Conservation (phyloP, 2,797 vertebrate species). For the Prionace glauca region DNA sequence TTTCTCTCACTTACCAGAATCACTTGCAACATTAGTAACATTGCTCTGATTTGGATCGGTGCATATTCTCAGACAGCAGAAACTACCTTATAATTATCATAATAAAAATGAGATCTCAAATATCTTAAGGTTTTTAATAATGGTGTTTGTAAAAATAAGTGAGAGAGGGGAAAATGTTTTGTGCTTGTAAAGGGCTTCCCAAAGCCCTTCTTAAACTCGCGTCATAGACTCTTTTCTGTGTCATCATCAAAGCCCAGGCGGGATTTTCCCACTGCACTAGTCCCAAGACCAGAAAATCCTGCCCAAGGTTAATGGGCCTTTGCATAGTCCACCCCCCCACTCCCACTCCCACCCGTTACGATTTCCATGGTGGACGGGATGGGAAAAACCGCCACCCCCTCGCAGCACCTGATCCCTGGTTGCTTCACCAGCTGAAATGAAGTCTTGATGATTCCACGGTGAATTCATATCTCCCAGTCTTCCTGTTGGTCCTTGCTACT, state of each 20-base stretch:
- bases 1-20: too few species aligned
- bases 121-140: neutral
- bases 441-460: neutral
- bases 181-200: neutral
- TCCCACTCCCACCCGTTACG: too few species aligned
- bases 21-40: neutral
- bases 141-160: neutral
- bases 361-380: too few species aligned
- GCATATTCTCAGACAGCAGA: neutral
- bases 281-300: too few species aligned
- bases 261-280: too few species aligned
- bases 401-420: neutral
- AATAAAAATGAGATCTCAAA: neutral
- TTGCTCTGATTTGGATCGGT: neutral
- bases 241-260: neutral
- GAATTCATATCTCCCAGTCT: neutral
- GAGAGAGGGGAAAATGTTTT: neutral
- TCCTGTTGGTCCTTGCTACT: neutral
- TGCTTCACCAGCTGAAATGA: neutral
- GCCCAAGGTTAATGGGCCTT: too few species aligned
- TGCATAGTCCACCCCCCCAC: too few species aligned
- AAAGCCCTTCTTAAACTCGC: neutral
- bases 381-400: too few species aligned
- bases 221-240: neutral
- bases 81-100: neutral